Percentiles rank a stretch among this genome's conserved stretches.
These are phyloP conservation scores for Merodon equestris DNA, from an alignment of 2,888 invertebrate species.

Conservation along the genomic window DNA sequence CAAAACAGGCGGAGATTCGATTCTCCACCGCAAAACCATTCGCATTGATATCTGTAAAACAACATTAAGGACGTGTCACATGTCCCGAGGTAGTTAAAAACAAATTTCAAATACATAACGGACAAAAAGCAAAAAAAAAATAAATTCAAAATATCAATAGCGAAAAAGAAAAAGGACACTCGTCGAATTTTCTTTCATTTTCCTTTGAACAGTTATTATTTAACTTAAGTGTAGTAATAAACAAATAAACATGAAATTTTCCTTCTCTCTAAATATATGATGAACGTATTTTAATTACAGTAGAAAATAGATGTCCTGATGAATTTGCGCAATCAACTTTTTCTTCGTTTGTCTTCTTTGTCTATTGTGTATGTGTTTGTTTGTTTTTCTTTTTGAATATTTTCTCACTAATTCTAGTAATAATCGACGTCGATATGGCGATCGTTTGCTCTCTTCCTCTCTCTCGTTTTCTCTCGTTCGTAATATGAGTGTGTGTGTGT, in stretches of 20 bases:
- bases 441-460: conserved; percentile 36
- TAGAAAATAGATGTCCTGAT: conserved; percentile 50
- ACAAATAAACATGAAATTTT: conserved; percentile 30
- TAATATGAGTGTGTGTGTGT: conserved; percentile 27
- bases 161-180: conserved; percentile 1
- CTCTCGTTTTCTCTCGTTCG: conserved; percentile 15
- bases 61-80: conserved; percentile 32
- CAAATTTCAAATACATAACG: conserved; percentile 7
- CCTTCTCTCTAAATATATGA: conserved; percentile 27
- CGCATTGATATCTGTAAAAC: too few species aligned
- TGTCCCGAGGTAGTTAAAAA: conserved; percentile 51
- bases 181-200: conserved; percentile 10
- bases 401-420: conserved; percentile 46
- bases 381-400: conserved; percentile 27
- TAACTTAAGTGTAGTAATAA: conserved; percentile 35
- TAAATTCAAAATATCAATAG: neutral
- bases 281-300: conserved; percentile 37
- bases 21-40: too few species aligned
- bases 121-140: conserved; percentile 16
- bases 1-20: too few species aligned
- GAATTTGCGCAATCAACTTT: conserved; percentile 49
- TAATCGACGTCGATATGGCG: conserved; percentile 65
- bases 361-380: conserved; percentile 9
- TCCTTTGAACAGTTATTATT: conserved; percentile 30
- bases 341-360: conserved; percentile 24